Evolutionary conservation across 2,113 vertebrate species (phyloP), one percentile per base, ranked within the genome.

Genomic region (Suncus etruscus): DNA sequence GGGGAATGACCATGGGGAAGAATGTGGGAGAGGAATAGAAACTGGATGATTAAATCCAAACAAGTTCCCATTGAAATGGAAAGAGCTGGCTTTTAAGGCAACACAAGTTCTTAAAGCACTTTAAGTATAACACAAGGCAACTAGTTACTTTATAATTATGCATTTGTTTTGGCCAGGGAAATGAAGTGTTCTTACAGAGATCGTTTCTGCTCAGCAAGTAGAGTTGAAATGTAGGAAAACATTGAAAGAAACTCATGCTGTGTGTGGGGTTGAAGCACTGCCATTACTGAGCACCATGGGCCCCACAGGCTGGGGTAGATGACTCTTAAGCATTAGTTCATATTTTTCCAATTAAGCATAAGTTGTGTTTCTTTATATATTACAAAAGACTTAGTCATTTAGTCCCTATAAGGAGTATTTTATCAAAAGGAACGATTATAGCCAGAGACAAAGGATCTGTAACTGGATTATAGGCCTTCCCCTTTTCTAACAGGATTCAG

Each of bases 331-430:
- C 89, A 96, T 95, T 90, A 93, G 69, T 93, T 97, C 84, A 47
- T 95, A 90, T 95, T 97, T 97, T 97, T 96, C 95, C 94, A 97
- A 48, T 97, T 98, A 97, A 73, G 80, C 83, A 5, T 94, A 94
- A 96, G 80, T 97, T 95, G 96, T 96, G 75, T 89, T 97, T 89
- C 81, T 89, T 90, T 96, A 18, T 86, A 50, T 91, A 65, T 76
- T 94, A 91, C 89, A 97, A 96, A 97, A 95, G 90, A 95, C 85
- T 95, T 89, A 97, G 86, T 95, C 86, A 94, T 96, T 97, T 97
- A 96, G 85, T 97, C 80, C 51, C 89, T 94, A 86, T 81, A 92
- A 96, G 94, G 95, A 96, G 31, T 66, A 94, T 79, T 88, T 85
- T 87, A 95, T 91, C 73, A 96, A 96, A 96, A 96, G 73, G 65